phyloP scores from a whole-genome alignment of 2,888 invertebrate species.

The Creontiades dilutus region DNA sequence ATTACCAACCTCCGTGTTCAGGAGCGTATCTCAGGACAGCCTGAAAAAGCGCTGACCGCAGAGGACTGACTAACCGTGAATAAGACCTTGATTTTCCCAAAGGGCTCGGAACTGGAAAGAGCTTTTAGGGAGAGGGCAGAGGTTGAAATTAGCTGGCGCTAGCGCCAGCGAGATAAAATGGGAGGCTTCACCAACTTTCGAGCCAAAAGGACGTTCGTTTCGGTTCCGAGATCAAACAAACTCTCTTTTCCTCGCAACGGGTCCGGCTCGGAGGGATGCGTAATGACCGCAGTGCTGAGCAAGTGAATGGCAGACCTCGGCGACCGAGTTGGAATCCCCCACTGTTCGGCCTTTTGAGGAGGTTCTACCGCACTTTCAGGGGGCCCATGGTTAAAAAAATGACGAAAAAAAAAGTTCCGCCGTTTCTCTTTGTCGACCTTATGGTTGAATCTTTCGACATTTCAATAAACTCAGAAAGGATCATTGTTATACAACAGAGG shows the following conservation, averaged over 20 bases:
- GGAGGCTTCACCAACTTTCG: not conserved
- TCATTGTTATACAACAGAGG: too few relatives aligned
- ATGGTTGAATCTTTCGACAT: too few relatives aligned
- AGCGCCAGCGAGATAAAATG: not conserved
- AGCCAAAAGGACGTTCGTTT: conserved; percentile 9
- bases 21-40: too few relatives aligned
- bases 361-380: too few relatives aligned
- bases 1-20: too few relatives aligned
- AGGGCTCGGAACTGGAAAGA: not conserved
- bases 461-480: too few relatives aligned
- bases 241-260: not conserved
- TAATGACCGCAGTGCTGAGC: conserved; percentile 9
- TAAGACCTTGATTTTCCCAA: not conserved
- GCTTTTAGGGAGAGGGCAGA: not conserved
- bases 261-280: not conserved
- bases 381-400: too few relatives aligned
- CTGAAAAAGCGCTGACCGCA: not conserved
- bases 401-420: too few relatives aligned
- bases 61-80: conserved; percentile 4
- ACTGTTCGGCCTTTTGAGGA: too few relatives aligned
- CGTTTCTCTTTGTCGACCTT: too few relatives aligned
- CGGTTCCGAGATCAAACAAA: conserved; percentile 22
- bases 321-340: not conserved
- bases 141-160: not conserved
- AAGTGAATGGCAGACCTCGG: not conserved